Base-by-base conservation (phyloP, 2,797 vertebrate genomes). In the Xiphophorus birchmanni region DNA sequence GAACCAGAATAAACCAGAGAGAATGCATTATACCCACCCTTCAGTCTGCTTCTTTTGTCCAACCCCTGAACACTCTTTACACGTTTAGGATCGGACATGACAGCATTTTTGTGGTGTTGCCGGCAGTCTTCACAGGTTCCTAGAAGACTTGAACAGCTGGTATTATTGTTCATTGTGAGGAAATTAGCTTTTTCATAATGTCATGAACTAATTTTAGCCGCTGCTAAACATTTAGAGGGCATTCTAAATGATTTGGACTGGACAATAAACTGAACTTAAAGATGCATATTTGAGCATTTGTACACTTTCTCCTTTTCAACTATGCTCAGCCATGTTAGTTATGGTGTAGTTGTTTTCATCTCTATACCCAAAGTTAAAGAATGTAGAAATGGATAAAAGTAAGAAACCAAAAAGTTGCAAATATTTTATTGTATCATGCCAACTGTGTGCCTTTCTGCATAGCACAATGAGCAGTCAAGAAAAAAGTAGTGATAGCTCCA, bases 1-100 rank as follows among this genome's bases (percentile, higher is more conserved):
- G 92, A 95, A 93, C 93, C 91, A 93, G 94, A 96, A 96, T 96
- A 96, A 96, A 95, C 91, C 95, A 93, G 95, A 95, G 94, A 96
- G 95, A 96, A 96, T 96, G 96, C 95, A 96, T 95, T 95, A 92
- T 94, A 93, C 79, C 89, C 80, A 63, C 58, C 76, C 82, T 78
- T 47, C 73, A 26, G 88, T 87, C 81, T 89, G 78, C 42, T 76
- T 84, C 52, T 44, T 90, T 76, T 90, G 52, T 9, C 77, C 44
- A 45, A 72, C 42, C 78, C 73, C 6, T 8, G 48, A 45, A 79
- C 71, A 17, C 50, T n/a, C 0, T 13, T 2, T 4, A 71, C 76
- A 80, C 69, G 5, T 4, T 6, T 5, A 12, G 65, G 11, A 72
- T 52, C 37, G 32, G 21, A 78, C 9, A 3, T 29, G 6, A 45